A percentile compares a stretch with the other conserved stretches of the same genome.
phyloP scores from a whole-genome alignment of 2,113 vertebrate species.

The Eleginops maclovinus region DNA sequence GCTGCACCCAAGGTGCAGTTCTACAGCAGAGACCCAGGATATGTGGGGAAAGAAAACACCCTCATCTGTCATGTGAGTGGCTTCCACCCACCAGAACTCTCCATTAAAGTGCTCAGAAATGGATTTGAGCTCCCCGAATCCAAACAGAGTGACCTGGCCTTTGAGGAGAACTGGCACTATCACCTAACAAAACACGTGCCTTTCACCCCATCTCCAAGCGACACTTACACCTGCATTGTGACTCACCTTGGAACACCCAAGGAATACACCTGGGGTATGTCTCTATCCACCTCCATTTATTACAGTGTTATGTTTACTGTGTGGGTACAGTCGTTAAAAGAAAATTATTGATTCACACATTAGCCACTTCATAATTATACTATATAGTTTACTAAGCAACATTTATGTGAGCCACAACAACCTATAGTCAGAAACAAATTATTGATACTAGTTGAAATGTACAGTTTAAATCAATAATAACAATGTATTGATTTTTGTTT shows the following conservation, averaged over 20 bases:
- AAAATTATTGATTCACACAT: neutral
- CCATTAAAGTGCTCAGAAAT: constrained; percentile 74
- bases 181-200: constrained; percentile 73
- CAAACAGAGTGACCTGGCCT: constrained; percentile 82
- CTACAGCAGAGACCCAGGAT: constrained; percentile 71
- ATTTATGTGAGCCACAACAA: neutral
- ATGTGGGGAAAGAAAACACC: constrained; percentile 46
- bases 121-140: fast-evolving
- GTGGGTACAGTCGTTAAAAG: neutral
- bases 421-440: neutral
- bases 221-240: constrained; percentile 69
- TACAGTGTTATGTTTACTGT: neutral
- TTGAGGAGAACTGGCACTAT: constrained; percentile 86
- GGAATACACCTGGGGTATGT: constrained; percentile 74
- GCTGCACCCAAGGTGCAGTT: constrained; percentile 80
- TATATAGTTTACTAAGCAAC: neutral
- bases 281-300: neutral
- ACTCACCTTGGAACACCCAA: fast-evolving
- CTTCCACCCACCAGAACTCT: constrained; percentile 87
- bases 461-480: no score
- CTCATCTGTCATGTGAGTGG: constrained; percentile 85
- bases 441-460: neutral
- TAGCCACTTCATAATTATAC: neutral
- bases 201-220: constrained; percentile 45
- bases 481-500: no score